phyloP scores from a whole-genome alignment of 2,797 vertebrate species.

The Hybognathus amarus region DNA sequence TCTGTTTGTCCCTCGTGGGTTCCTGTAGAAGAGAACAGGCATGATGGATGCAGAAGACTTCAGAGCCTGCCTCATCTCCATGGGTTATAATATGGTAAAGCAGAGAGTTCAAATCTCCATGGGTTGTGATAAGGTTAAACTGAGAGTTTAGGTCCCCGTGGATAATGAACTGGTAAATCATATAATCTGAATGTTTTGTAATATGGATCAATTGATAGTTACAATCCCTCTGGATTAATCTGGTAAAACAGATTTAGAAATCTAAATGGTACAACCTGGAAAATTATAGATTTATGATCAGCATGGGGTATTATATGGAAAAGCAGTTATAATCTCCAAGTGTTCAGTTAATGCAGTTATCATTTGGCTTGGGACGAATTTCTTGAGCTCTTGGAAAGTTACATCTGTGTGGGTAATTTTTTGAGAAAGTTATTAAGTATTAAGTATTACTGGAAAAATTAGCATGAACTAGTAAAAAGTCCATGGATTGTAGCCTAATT shows the following conservation, averaged over 20 bases:
- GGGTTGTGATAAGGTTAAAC: slow-evolving; percentile 71
- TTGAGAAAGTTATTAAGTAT: neutral
- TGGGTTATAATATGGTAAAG: slow-evolving; percentile 89
- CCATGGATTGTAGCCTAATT: neutral
- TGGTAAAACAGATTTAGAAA: slow-evolving; percentile 81
- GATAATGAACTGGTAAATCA: neutral
- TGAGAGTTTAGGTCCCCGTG: slow-evolving; percentile 56
- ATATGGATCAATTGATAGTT: slow-evolving; percentile 75
- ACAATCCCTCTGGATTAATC: slow-evolving; percentile 53
- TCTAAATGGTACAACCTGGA: neutral
- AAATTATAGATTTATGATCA: neutral
- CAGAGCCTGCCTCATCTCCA: slow-evolving; percentile 99
- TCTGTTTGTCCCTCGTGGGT: slow-evolving; percentile 70
- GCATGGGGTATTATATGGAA: neutral
- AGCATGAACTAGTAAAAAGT: neutral
- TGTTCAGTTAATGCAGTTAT: neutral
- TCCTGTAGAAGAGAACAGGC: slow-evolving; percentile 98
- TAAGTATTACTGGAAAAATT: neutral
- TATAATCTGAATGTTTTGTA: slow-evolving; percentile 71
- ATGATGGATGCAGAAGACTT: slow-evolving; percentile 99
- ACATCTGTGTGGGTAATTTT: neutral
- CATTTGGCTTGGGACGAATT: neutral
- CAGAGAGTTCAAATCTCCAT: slow-evolving; percentile 55
- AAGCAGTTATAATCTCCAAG: slow-evolving; percentile 54
- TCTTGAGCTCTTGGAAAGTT: neutral